Base-by-base conservation (phyloP, 2,797 vertebrate species). In the Zenarchopterus dispar region DNA sequence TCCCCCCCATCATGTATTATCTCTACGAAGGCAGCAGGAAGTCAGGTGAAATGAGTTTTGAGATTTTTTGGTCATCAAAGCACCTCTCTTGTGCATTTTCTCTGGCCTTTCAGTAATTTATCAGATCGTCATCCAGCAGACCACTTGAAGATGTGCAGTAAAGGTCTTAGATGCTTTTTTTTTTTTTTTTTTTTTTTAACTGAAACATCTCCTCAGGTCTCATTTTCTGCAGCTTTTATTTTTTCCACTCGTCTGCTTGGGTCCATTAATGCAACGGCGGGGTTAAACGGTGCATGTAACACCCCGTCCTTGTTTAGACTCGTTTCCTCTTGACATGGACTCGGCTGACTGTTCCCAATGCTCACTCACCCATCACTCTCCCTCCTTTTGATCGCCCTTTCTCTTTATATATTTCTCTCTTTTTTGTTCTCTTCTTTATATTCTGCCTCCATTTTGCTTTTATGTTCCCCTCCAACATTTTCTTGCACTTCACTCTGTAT, bases 331-430 rank as follows among this genome's bases (percentile, higher is more conserved):
- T 85, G 81, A 88, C 87, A 73, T 26, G 78, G 80, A 81, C 84
- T 87, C 85, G 80, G 82, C 84, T 86, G 81, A 88, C 82, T 88
- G 83, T 78, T 86, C 85, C 70, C 50, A 13, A 87, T 82, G 85
- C 85, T 89, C 89, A 82, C 77, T 89, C 88, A 87, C 60, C 85
- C 89, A 81, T 88, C 70, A 78, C 42, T 56, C 67, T 24, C 56
- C 22, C 62, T 64, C 54, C n/a, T 59, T 55, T 36, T 10, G 36
- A 26, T 68, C 62, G 4, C 41, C 41, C 56, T 56, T 64, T 19
- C 65, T 50, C 73, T 44, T 28, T 39, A 41, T 41, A 36, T 9
- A n/a, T 49, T 45, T 77, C 58, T 77, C 76, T 82, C 78, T 51
- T 84, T 78, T 67, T 80, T 72, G 74, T 79, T 81, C 50, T 75